phyloP scores from a whole-genome alignment of 2,113 vertebrate species.

The Nibea albiflora region DNA sequence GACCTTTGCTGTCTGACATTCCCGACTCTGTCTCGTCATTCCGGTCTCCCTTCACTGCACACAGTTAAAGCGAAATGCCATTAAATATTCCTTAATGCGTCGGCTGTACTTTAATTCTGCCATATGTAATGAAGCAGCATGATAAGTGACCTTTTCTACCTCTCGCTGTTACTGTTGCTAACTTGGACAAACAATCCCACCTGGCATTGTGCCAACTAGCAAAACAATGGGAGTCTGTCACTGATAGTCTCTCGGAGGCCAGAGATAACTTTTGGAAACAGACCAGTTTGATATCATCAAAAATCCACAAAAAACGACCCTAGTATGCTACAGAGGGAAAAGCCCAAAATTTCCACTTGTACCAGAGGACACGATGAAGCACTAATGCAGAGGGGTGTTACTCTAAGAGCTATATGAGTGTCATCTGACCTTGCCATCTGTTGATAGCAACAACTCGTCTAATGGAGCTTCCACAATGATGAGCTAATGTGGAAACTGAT shows the following conservation, averaged over 20 bases:
- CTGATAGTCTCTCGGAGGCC: slow-evolving; percentile 41
- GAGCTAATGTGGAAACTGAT: slow-evolving; percentile 9
- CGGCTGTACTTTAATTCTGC: slow-evolving; percentile 10
- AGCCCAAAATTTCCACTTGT: slow-evolving; percentile 20
- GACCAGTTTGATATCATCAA: slow-evolving; percentile 39
- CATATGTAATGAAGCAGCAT: slow-evolving; percentile 9
- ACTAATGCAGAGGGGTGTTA: slow-evolving; percentile 8
- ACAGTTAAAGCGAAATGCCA: slow-evolving; percentile 35
- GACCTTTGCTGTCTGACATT: slow-evolving; percentile 43
- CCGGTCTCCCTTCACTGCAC: slow-evolving; percentile 3
- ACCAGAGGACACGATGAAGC: slow-evolving; percentile 9
- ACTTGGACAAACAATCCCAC: slow-evolving; percentile 23
- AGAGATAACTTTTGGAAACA: slow-evolving; percentile 47
- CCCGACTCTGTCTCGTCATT: not conserved
- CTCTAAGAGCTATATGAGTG: not conserved
- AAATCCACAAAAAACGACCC: slow-evolving; percentile 22
- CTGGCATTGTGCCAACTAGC: slow-evolving; percentile 25
- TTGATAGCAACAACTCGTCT: slow-evolving; percentile 21
- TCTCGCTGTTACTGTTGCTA: slow-evolving; percentile 18
- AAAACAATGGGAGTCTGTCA: slow-evolving; percentile 48
- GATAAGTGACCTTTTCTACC: slow-evolving; percentile 30
- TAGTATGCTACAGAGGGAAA: not conserved
- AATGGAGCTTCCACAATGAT: not conserved
- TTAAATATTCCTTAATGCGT: slow-evolving; percentile 39
- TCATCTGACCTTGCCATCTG: slow-evolving; percentile 20